A percentile compares a stretch with the other conserved stretches of the same genome.
These are phyloP conservation scores for Nerophis lumbriciformis DNA, from an alignment of 2,113 vertebrate species.

Conservation along the genomic window DNA sequence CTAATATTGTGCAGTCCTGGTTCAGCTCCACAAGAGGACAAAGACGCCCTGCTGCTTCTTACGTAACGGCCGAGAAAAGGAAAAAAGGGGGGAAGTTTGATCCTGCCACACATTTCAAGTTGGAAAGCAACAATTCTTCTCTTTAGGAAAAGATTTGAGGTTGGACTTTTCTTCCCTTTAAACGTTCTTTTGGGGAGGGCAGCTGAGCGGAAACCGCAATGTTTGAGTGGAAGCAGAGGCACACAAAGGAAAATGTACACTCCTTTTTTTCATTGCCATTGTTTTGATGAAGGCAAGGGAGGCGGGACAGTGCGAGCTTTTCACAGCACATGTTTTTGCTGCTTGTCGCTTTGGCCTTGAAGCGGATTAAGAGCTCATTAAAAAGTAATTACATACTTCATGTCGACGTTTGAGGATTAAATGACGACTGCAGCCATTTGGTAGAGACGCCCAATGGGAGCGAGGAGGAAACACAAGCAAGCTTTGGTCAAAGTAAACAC, in stretches of 20 bases:
- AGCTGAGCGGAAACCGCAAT: not conserved
- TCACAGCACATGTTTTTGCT: not conserved
- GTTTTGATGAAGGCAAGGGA: constrained; percentile 4
- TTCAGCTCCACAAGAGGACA: not conserved
- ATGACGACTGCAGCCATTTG: not conserved
- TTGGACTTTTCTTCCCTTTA: not conserved
- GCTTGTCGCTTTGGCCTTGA: constrained; percentile 14
- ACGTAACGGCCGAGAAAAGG: not conserved
- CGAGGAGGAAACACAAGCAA: too few relatives aligned
- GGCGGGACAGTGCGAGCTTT: not conserved
- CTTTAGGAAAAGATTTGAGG: not conserved
- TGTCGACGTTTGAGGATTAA: constrained; percentile 7
- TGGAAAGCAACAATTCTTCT: not conserved
- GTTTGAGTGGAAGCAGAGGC: not conserved
- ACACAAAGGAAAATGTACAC: not conserved
- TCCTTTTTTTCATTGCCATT: not conserved
- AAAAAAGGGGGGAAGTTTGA: not conserved
- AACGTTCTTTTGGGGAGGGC: not conserved
- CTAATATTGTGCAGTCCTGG: not conserved
- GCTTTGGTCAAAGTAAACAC: too few relatives aligned
- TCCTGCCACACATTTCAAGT: not conserved
- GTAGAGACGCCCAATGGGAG: too few relatives aligned
- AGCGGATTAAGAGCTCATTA: constrained; percentile 48
- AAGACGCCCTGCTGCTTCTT: not conserved
- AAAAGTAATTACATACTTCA: constrained; percentile 31